Conservation (phyloP, 2,113 vertebrate genomes). For the Vicugna pacos region DNA sequence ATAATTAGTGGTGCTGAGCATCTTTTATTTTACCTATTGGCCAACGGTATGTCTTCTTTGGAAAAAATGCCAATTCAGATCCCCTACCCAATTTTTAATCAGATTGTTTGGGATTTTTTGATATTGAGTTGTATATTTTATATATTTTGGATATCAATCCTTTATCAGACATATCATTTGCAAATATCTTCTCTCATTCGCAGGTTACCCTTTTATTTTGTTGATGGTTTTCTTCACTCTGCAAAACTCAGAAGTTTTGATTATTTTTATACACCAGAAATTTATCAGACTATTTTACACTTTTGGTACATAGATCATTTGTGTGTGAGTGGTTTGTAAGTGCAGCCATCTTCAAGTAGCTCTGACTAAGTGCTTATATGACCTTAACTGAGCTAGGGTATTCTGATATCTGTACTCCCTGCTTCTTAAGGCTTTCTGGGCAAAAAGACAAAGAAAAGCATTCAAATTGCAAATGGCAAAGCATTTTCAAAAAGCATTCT, state of each 20-base stretch:
- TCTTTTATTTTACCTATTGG: background rate
- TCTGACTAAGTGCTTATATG: background rate
- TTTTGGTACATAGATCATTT: slow-evolving; percentile 24
- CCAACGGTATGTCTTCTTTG: background rate
- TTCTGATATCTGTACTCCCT: background rate
- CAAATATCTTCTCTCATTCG: background rate
- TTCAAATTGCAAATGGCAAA: slow-evolving; percentile 55
- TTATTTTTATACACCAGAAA: background rate
- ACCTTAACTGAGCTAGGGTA: background rate
- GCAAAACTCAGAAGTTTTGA: background rate
- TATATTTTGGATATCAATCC: background rate
- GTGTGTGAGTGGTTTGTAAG: slow-evolving; percentile 34
- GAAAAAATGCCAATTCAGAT: background rate
- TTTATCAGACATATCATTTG: background rate
- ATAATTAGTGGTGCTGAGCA: background rate
- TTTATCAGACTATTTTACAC: slow-evolving; percentile 27
- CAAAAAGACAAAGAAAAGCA: slow-evolving; percentile 48
- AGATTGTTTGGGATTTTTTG: background rate
- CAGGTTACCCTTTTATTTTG: background rate
- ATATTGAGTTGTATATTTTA: background rate
- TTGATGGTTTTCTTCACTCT: background rate
- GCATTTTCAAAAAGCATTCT: slow-evolving; percentile 8
- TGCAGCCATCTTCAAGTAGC: slow-evolving; percentile 23
- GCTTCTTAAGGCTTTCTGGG: slow-evolving; percentile 34
- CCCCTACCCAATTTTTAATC: background rate